Evolutionary conservation across 2,888 invertebrate species (phyloP).

Genomic region (Nasonovia ribisnigri): DNA sequence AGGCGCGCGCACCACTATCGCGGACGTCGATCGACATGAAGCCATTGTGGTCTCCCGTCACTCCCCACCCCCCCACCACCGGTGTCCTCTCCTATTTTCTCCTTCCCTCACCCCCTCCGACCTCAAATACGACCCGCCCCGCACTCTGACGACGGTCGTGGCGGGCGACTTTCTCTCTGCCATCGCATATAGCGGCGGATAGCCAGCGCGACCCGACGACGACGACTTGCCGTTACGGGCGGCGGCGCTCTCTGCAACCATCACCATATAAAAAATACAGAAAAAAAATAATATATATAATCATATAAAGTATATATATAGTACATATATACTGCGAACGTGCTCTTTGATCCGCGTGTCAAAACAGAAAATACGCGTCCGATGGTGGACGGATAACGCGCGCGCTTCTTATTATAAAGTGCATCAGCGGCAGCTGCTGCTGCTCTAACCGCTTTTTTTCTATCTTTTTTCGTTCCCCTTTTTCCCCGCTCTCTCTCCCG

Average conservation of each 20-base stretch:
- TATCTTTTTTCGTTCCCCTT: not conserved
- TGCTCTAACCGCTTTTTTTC: slow-evolving; percentile 43
- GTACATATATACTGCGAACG: slow-evolving; percentile 32
- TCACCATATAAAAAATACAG: not conserved
- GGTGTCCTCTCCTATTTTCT: not conserved
- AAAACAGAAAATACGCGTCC: slow-evolving; percentile 62
- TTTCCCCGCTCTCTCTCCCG: not conserved
- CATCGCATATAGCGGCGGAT: not conserved
- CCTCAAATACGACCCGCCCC: not conserved
- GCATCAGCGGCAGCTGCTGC: slow-evolving; percentile 42
- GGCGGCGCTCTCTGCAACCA: not conserved
- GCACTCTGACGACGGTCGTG: not conserved
- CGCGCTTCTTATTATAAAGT: slow-evolving; percentile 52
- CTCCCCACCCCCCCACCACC: not conserved
- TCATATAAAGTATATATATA: not conserved
- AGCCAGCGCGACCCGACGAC: not conserved
- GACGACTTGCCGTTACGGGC: not conserved
- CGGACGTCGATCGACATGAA: slow-evolving; percentile 56
- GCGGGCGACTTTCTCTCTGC: slow-evolving; percentile 36
- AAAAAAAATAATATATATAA: not conserved
- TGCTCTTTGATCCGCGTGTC: slow-evolving; percentile 61
- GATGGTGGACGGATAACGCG: slow-evolving; percentile 48
- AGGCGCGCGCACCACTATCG: slow-evolving; percentile 51
- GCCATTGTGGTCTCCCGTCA: slow-evolving; percentile 56
- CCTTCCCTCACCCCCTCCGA: too few species aligned